phyloP scores from a whole-genome alignment of 2,113 vertebrate species.

The Neotragus pygmaeus region DNA sequence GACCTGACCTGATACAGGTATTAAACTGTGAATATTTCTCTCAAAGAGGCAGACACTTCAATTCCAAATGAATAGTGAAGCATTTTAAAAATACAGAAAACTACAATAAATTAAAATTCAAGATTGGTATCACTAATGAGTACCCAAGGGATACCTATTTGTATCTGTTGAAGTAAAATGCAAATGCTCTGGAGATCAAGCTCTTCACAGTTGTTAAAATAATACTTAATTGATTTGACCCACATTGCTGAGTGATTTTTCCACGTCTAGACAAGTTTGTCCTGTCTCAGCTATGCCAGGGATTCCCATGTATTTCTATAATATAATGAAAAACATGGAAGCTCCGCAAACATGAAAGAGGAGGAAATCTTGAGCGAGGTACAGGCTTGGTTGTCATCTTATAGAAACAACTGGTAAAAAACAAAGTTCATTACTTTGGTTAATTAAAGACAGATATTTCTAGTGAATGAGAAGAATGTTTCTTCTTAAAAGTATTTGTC shows the following conservation, averaged over 20 bases:
- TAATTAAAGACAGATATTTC: not conserved
- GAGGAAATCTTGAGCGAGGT: not conserved
- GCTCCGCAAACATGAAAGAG: not conserved
- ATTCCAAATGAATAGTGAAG: not conserved
- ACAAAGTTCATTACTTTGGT: not conserved
- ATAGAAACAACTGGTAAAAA: not conserved
- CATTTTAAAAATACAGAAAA: slow-evolving; percentile 23
- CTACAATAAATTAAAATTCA: slow-evolving; percentile 1
- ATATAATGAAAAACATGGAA: not conserved
- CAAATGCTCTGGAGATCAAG: not conserved
- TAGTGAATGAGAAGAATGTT: not conserved
- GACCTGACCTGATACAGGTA: not conserved
- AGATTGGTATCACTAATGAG: slow-evolving; percentile 32
- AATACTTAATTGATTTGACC: not conserved
- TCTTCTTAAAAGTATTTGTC: not conserved
- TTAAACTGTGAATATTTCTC: not conserved
- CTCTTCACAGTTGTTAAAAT: not conserved
- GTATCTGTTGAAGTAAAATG: slow-evolving; percentile 8
- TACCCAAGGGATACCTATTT: not conserved
- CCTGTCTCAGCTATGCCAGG: not conserved
- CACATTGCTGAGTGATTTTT: not conserved
- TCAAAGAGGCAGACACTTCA: not conserved
- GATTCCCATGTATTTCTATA: not conserved
- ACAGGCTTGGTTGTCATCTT: not conserved
- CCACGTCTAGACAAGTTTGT: not conserved